phyloP scores from a whole-genome alignment of 2,113 vertebrate species.

The Acanthochromis polyacanthus region DNA sequence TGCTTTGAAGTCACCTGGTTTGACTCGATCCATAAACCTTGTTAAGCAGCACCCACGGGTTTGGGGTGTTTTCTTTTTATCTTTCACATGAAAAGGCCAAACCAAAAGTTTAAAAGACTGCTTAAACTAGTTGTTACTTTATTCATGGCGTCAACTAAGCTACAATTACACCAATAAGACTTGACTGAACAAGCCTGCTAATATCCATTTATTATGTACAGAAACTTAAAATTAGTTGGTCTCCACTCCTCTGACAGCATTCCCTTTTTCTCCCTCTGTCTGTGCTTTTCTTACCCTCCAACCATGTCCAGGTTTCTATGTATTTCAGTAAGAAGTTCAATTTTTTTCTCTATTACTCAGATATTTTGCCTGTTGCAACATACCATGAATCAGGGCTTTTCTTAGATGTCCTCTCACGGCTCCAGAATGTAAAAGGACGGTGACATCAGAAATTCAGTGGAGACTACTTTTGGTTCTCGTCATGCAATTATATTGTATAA shows the following conservation, averaged over 20 bases:
- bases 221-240: background rate
- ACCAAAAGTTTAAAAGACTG: background rate
- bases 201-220: background rate
- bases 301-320: background rate
- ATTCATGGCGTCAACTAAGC: background rate
- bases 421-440: constrained; percentile 10
- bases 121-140: background rate
- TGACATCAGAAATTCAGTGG: background rate
- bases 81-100: constrained; percentile 6
- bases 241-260: background rate
- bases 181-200: constrained; percentile 2
- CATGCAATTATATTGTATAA: background rate
- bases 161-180: constrained; percentile 7
- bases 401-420: constrained; percentile 10
- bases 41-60: background rate
- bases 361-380: constrained; percentile 33
- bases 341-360: constrained; percentile 9
- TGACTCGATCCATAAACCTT: constrained; percentile 2
- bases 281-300: background rate
- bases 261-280: background rate
- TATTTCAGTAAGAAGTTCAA: constrained; percentile 7
- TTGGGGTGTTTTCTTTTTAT: constrained; percentile 1
- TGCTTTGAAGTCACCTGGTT: constrained; percentile 3
- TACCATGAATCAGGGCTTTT: constrained; percentile 8
- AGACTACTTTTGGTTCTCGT: background rate